Percentiles rank a stretch among this genome's conserved stretches.
Conservation (phyloP, 2,113 vertebrate genomes). For the Phaethon lepturus region DNA sequence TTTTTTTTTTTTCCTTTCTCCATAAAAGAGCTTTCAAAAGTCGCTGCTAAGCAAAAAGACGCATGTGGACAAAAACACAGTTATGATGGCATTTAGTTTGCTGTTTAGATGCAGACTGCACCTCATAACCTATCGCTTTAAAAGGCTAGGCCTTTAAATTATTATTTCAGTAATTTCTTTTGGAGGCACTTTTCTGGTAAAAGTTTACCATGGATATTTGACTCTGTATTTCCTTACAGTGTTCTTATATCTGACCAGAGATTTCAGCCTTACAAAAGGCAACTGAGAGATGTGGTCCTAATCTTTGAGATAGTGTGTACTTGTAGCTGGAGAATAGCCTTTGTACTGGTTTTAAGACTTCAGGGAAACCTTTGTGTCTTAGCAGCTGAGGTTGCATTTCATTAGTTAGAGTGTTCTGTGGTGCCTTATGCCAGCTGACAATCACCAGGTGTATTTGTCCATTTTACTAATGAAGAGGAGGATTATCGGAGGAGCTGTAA, state of each 20-base stretch:
- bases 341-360: not conserved
- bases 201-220: not conserved
- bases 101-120: not conserved
- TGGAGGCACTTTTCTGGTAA: not conserved
- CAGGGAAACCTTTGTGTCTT: not conserved
- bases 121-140: not conserved
- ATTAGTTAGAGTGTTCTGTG: conserved; percentile 2
- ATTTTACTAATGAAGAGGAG: conserved; percentile 47
- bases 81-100: not conserved
- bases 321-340: not conserved
- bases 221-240: not conserved
- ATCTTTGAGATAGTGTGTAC: rapidly evolving
- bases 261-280: not conserved
- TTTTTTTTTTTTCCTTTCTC: not conserved
- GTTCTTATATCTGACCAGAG: not conserved
- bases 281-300: not conserved
- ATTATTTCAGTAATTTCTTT: not conserved
- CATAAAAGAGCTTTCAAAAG: not conserved
- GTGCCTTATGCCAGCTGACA: conserved; percentile 53
- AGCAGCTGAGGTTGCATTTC: conserved; percentile 7
- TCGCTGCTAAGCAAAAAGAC: not conserved
- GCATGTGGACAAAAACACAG: not conserved
- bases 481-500: conserved; percentile 42
- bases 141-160: not conserved
- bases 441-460: conserved; percentile 24